Conservation (phyloP, 2,113 vertebrate species). For the Clupea harengus region DNA sequence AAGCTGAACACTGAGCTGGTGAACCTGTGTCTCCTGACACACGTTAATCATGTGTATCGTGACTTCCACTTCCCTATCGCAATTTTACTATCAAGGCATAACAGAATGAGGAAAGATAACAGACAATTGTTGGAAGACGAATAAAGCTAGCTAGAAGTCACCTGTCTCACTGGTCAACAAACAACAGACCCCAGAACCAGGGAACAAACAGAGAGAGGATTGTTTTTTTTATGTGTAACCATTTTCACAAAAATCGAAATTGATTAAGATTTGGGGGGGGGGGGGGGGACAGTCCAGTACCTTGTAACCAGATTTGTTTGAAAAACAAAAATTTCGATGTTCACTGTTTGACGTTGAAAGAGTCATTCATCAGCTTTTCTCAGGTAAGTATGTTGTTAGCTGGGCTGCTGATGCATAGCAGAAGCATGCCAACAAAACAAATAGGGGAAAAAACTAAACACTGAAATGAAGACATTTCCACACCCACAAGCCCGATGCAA, state of each 20-base stretch:
- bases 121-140: too few species aligned
- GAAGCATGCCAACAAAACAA: background rate
- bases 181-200: background rate
- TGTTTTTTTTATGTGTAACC: background rate
- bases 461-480: background rate
- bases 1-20: background rate
- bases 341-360: background rate
- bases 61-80: background rate
- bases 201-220: background rate
- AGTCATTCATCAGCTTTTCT: background rate
- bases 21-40: background rate
- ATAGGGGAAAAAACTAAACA: background rate
- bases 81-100: background rate
- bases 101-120: background rate
- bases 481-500: background rate
- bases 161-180: background rate
- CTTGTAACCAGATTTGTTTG: background rate
- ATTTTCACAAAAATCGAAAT: too few species aligned
- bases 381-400: background rate
- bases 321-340: background rate
- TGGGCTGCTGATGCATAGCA: background rate
- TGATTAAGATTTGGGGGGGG: too few species aligned
- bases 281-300: background rate
- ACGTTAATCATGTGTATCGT: background rate
- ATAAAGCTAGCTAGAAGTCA: too few species aligned